These are phyloP conservation scores for Dascyllus trimaculatus DNA, from an alignment of 2,113 vertebrate species.

Conservation along the genomic window DNA sequence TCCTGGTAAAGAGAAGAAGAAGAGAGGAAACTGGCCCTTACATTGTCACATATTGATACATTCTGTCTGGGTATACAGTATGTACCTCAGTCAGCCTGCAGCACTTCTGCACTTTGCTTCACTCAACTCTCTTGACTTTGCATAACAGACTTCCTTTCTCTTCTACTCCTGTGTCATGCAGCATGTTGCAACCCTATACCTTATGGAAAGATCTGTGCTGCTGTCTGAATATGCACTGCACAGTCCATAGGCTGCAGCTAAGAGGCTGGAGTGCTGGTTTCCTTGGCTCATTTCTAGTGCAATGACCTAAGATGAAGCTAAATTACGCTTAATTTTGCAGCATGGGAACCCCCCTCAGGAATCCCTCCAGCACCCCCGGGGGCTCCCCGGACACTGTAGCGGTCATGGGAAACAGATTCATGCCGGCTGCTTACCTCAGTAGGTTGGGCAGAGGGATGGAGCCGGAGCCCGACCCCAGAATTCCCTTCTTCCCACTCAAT, in stretches of 20 bases:
- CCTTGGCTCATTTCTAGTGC: slow-evolving; percentile 21
- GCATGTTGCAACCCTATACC: slow-evolving; percentile 21
- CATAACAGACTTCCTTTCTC: slow-evolving; percentile 26
- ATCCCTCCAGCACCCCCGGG: slow-evolving; percentile 29
- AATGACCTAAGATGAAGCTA: slow-evolving; percentile 24
- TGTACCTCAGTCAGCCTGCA: not conserved
- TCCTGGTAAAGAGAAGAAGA: not conserved
- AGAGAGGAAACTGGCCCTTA: slow-evolving; percentile 3
- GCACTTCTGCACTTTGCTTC: slow-evolving; percentile 7
- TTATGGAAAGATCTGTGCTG: not conserved
- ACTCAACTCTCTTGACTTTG: slow-evolving; percentile 32
- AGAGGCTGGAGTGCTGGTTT: not conserved
- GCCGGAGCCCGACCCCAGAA: slow-evolving; percentile 94
- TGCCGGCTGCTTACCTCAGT: slow-evolving; percentile 89
- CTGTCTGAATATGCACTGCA: not conserved
- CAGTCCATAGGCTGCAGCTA: slow-evolving; percentile 6
- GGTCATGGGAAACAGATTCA: slow-evolving; percentile 14
- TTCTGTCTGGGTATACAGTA: slow-evolving; percentile 2
- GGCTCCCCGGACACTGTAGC: slow-evolving; percentile 22
- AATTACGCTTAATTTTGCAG: slow-evolving; percentile 39
- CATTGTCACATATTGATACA: not conserved
- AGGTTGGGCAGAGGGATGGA: slow-evolving; percentile 95
- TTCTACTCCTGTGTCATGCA: slow-evolving; percentile 11
- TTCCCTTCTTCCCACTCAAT: slow-evolving; percentile 94
- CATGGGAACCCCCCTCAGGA: slow-evolving; percentile 51